Base-by-base conservation (phyloP, 2,113 vertebrate species). In the Triplophysa dalaica region DNA sequence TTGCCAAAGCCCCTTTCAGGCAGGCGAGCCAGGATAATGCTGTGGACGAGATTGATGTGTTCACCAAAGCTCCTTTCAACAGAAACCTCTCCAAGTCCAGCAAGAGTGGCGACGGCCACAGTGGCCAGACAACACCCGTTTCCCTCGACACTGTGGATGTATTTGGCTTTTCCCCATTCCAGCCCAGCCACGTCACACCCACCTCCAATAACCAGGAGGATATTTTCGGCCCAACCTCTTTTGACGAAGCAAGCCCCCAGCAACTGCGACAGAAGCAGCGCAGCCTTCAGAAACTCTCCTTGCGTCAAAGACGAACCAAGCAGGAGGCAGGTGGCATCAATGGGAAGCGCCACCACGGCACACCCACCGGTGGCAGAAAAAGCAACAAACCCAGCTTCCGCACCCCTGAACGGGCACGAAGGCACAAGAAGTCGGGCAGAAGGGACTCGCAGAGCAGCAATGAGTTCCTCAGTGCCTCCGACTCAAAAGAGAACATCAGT, bases 361-460 rank as follows among this genome's bases (percentile, higher is more conserved):
- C 97, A 0, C 95, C 97, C 0, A 96, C 94, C 0, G 86, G 89
- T 26, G 79, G 89, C 0, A 95, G 95, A 85, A 98, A 98, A 88
- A 78, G 85, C 0, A 78, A 87, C 84, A 99, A 99, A 63, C 93
- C 96, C 0, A 92, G 79, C 29, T 98, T 94, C 86, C 96, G 97
- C 81, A 98, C 98, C 0, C 98, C 97, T 0, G 98, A 99, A 88
- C 87, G 94, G 2, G 92, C 92, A 17, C 94, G 96, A 19, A 85
- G 98, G 56, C 96, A 96, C 90, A 96, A 93, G 70, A 96, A 93
- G 64, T 94, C 93, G 0, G 95, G 96, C 1, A 93, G 96, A 54
- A 92, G 96, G 76, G 98, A 99, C 90, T 99, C 98, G 0, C 98
- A 99, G 83, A 98, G 98, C 86, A 98, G 97, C 93, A 98, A 95